A percentile compares a stretch with the other conserved stretches of the same genome.
These are phyloP conservation scores for Hemibagrus guttatus DNA, from an alignment of 2,797 vertebrate species.

Conservation along the genomic window DNA sequence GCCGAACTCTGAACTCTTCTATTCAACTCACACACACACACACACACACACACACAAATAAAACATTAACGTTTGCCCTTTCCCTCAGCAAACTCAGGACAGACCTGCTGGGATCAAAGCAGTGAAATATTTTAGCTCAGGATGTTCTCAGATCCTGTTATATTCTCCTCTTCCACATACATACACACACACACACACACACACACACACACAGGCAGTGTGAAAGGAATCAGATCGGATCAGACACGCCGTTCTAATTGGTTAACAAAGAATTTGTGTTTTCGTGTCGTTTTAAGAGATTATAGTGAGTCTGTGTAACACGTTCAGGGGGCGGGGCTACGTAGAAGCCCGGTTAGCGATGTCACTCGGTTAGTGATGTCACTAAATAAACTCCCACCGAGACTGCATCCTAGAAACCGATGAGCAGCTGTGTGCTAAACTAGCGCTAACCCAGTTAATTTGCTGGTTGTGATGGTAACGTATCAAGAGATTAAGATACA, in stretches of 20 bases:
- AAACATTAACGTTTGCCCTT: slow-evolving; percentile 1
- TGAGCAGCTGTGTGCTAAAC: background rate
- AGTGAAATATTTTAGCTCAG: slow-evolving; percentile 47
- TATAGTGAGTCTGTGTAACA: too few species aligned
- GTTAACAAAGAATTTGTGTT: too few species aligned
- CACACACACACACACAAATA: background rate
- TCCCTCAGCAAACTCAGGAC: slow-evolving; percentile 16
- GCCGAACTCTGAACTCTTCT: slow-evolving; percentile 24
- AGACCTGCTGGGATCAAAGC: slow-evolving; percentile 52
- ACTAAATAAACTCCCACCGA: background rate
- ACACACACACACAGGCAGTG: background rate
- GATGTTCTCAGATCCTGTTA: slow-evolving; percentile 50
- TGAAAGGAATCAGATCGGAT: slow-evolving; percentile 7
- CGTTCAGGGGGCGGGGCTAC: background rate
- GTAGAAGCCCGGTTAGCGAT: background rate
- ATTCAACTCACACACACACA: background rate
- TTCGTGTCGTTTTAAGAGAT: too few species aligned
- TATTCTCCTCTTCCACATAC: slow-evolving; percentile 22
- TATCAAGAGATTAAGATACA: too few species aligned
- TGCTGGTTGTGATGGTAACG: background rate
- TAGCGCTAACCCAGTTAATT: background rate
- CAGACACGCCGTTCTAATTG: background rate
- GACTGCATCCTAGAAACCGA: background rate
- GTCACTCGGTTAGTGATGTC: background rate
- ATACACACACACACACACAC: slow-evolving; percentile 6